Conservation (phyloP, 2,888 invertebrate genomes). For the Leptinotarsa peninsularis region DNA sequence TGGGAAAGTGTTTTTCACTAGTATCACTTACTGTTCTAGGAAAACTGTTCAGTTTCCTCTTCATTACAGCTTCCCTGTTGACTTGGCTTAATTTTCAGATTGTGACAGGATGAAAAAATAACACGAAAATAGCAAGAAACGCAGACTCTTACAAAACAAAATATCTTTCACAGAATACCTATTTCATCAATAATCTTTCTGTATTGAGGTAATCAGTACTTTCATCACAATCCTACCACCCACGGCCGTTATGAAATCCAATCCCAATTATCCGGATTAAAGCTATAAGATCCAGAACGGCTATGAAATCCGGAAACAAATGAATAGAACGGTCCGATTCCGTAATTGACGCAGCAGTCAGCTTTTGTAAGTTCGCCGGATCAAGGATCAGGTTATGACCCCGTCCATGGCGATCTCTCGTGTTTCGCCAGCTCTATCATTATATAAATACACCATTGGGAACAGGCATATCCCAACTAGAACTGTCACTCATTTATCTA, state of each 20-base stretch:
- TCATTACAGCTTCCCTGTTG: too few species aligned
- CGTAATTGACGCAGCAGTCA: conserved; percentile 43
- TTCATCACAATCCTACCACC: background rate
- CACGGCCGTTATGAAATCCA: conserved; percentile 37
- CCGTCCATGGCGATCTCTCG: conserved; percentile 47
- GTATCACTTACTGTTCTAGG: too few species aligned
- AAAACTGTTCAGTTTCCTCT: too few species aligned
- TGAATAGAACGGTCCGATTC: conserved; percentile 39
- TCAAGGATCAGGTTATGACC: conserved; percentile 65
- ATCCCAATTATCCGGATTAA: conserved; percentile 44
- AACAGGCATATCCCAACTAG: conserved; percentile 57
- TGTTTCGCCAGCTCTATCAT: conserved; percentile 59
- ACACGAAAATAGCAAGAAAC: too few species aligned
- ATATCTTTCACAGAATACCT: too few species aligned
- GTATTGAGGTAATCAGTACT: too few species aligned
- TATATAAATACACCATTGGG: conserved; percentile 67
- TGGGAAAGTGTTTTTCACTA: too few species aligned
- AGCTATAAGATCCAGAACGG: conserved; percentile 33
- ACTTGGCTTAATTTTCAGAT: too few species aligned
- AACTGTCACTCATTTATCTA: conserved; percentile 66
- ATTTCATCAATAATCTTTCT: too few species aligned
- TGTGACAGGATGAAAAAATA: too few species aligned
- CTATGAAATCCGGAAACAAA: conserved; percentile 42
- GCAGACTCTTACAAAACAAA: too few species aligned
- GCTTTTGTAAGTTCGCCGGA: conserved; percentile 38